Evolutionary conservation across 2,113 vertebrate genomes (phyloP), one percentile per base, ranked within the genome.

Genomic region (Pteruthius melanotis): DNA sequence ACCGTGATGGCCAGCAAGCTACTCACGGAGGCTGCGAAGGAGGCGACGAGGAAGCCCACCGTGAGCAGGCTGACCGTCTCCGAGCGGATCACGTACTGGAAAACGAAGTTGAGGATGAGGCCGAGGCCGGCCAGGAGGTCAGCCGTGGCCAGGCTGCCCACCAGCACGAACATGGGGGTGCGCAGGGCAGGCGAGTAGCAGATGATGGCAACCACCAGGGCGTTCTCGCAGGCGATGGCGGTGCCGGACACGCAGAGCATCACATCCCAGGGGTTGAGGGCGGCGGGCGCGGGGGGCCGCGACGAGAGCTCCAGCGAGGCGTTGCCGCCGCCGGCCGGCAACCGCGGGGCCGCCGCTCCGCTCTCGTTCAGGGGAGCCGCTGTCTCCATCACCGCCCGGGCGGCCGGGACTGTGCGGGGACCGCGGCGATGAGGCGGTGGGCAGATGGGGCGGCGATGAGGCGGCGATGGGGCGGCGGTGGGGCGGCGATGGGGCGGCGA

Each of bases 181-280:
- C 99, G 98, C 75, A 99, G 97, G 8, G 98, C 97, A 1, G 99
- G 99, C 7, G 99, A 99, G 98, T 99, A 99, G 92, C 99, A 99
- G 95, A 99, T 99, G 94, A 99, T 99, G 40, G 99, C 99, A 79
- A 99, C 98, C 27, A 99, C 99, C 31, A 99, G 98, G 39, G 99
- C 99, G 12, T 99, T 99, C 91, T 99, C 99, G 40, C 99, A 99
- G 80, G 99, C 99, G 21, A 99, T 99, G 97, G 99, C 98, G 0
- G 99, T 99, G 91, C 99, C 99, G 2, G 99, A 99, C 90, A 99
- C 98, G 70, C 99, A 99, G 56, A 99, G 98, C 98, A 99, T 99
- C 64, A 99, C 98, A 94, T 99, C 99, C 99, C 99, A 99, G 0
- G 99, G 99, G 95, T 99, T 99, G 89, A 99, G 98, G 45, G 98